Base-by-base conservation (phyloP, 2,888 invertebrate genomes). In the Crematogaster levior region DNA sequence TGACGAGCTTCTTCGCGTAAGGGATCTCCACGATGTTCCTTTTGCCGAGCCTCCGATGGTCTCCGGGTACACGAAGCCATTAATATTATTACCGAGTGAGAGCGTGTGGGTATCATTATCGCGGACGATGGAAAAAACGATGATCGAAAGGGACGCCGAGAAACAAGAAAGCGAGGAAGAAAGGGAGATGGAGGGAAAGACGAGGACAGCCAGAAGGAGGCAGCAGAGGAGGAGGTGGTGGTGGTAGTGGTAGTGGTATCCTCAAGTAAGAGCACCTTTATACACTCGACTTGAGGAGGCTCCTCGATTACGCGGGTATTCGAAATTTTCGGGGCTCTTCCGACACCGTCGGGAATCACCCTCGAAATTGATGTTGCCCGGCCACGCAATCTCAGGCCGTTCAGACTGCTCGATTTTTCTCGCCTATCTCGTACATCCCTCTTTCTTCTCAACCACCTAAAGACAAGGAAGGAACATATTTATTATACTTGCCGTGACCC, bases 71-170 rank as follows among this genome's bases (percentile, higher is more conserved):
- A 84, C 82, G 77, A 85, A 84, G 82, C 85, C 87, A 88, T 90
- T 87, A 86, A 89, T 89, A 88, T 89, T 87, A 88, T 86, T 87
- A 89, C 85, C 84, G 74, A 84, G 86, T 53, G 82, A 85, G 84
- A 84, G 74, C 84, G 88, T 86, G 86, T 84, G 82, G 83, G 86
- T 86, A 88, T 82, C 82, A 88, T 88, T 88, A 88, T 85, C 86
- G 82, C 81, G 75, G 58, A 65, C 80, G 82, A 80, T 60, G 61
- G 70, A 61, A 80, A 85, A 85, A 75, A 73, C 63, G 58, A 83
- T 83, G 84, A 83, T 73, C 85, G 68, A 82, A 72, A 65, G 60
- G 37, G 66, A 77, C 48, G 66, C 43, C 51, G 74, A 9, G 34
- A 70, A 81, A 60, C 77, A 81, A 81, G 72, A 70, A 73, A 74